Evolutionary conservation across 2,113 vertebrate species (phyloP).

Genomic region (Ptilonorhynchus violaceus): DNA sequence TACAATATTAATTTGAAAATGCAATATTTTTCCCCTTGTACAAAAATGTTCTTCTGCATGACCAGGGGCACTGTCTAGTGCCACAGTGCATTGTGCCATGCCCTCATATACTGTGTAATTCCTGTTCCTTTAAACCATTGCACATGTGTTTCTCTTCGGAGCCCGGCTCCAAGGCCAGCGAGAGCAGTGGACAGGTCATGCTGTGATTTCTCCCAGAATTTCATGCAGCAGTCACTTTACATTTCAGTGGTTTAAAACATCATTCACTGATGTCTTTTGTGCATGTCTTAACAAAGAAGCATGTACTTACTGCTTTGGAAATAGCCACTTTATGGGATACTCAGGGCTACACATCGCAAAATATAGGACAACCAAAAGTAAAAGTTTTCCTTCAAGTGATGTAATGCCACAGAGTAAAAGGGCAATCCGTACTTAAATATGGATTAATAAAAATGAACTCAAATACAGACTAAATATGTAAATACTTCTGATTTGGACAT

Average conservation of each 20-base stretch:
- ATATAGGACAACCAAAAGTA: background rate
- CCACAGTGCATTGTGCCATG: background rate
- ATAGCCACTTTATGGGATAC: background rate
- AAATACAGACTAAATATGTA: background rate
- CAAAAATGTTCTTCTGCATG: background rate
- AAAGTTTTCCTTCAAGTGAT: background rate
- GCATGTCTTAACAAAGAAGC: background rate
- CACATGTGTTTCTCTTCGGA: background rate
- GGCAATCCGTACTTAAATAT: background rate
- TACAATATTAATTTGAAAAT: background rate
- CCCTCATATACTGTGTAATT: background rate
- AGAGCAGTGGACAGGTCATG: background rate
- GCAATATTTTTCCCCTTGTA: background rate
- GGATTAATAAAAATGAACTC: background rate
- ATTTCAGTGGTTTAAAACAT: background rate
- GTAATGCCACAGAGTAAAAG: background rate
- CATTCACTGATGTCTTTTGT: background rate
- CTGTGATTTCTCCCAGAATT: background rate
- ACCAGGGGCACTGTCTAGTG: background rate
- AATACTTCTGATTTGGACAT: background rate
- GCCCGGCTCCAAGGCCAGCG: background rate
- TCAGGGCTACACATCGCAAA: background rate
- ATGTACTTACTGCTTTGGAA: background rate
- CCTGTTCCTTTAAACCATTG: background rate
- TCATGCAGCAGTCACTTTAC: background rate